Evolutionary conservation across 2,888 invertebrate species (phyloP), one percentile per base, ranked within the genome.

Genomic region (Digitonthophagus gazella): DNA sequence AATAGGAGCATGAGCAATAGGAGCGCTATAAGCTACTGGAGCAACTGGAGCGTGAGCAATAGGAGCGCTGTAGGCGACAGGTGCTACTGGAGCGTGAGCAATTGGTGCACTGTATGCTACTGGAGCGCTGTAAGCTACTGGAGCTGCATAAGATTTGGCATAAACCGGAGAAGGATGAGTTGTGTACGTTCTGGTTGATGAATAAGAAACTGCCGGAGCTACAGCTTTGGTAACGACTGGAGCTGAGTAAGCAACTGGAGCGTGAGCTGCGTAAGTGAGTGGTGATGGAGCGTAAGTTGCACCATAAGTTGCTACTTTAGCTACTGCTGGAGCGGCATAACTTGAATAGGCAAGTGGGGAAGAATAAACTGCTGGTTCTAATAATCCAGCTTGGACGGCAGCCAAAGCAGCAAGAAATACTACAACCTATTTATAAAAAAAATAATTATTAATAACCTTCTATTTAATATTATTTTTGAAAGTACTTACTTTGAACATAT

Each of bases 361-460:
- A 5, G 72, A 69, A 20, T 71, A 70, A 20, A 64, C 64, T 44
- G 61, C 56, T 19, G 64, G 67, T 65, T 65, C 58, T 15, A 67
- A 58, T 58, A 73, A 66, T 11, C 20, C 73, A 14, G 73, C 73
- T 16, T 69, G 69, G 58, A 68, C 72, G 11, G 63, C 71, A 44
- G 73, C 72, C 68, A 73, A 67, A 56, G 66, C 66, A 64, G 72
- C 70, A 68, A 72, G 70, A 57, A 73, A 66, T n/a, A 73, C 67
- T 55, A 73, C 14, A 61, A 68, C 16, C 73, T 73, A n/a, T n/a
- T n/a, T n/a, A n/a, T n/a, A 66, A 64, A 71, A 69, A 57, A 66
- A 18, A n/a, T n/a, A 61, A 20, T 15, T 15, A 57, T 15, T 56
- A 68, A 68, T 16, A 15, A 57, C 14, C 2, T 57, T 11, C 57